These are phyloP conservation scores for Zeugodacus cucurbitae DNA, from an alignment of 1,140 invertebrate genomes.

Conservation along the genomic window DNA sequence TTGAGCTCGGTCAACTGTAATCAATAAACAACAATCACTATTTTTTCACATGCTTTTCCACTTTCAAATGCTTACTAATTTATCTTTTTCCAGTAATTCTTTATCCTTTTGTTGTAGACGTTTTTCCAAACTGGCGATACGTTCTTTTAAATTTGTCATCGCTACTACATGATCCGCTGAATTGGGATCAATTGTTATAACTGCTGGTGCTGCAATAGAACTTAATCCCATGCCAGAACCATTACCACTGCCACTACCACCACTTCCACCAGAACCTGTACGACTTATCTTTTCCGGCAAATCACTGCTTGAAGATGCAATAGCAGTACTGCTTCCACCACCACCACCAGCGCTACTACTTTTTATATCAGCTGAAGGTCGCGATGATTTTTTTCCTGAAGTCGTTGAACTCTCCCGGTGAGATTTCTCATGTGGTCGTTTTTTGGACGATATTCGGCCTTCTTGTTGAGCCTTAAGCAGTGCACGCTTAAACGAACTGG, in stretches of 20 bases:
- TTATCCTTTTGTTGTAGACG: constrained; percentile 86
- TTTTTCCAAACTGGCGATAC: constrained; percentile 92
- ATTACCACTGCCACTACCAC: constrained; percentile 45
- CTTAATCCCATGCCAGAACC: constrained; percentile 52
- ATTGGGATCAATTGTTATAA: constrained; percentile 77
- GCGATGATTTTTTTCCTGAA: constrained; percentile 55
- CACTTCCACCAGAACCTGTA: constrained; percentile 23
- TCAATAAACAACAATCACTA: neutral
- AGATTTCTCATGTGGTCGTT: constrained; percentile 69
- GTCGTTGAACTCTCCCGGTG: constrained; percentile 51
- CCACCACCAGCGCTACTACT: constrained; percentile 77
- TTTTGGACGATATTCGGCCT: constrained; percentile 75
- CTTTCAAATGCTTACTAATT: constrained; percentile 75
- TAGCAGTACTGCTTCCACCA: constrained; percentile 68
- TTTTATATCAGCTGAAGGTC: constrained; percentile 47
- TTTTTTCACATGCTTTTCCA: neutral
- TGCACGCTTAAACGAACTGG: constrained; percentile 91
- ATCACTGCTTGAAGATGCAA: constrained; percentile 59
- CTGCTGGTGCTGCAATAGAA: constrained; percentile 64
- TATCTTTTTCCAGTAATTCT: constrained; percentile 89
- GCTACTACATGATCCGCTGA: constrained; percentile 94
- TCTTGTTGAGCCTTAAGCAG: constrained; percentile 91
- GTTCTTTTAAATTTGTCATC: constrained; percentile 93
- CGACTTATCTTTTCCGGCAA: constrained; percentile 64
- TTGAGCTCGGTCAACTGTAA: constrained; percentile 91